Percentiles rank a stretch among this genome's conserved stretches.
phyloP scores from a whole-genome alignment of 2,888 invertebrate genomes.

The Amphiduros pacificus region DNA sequence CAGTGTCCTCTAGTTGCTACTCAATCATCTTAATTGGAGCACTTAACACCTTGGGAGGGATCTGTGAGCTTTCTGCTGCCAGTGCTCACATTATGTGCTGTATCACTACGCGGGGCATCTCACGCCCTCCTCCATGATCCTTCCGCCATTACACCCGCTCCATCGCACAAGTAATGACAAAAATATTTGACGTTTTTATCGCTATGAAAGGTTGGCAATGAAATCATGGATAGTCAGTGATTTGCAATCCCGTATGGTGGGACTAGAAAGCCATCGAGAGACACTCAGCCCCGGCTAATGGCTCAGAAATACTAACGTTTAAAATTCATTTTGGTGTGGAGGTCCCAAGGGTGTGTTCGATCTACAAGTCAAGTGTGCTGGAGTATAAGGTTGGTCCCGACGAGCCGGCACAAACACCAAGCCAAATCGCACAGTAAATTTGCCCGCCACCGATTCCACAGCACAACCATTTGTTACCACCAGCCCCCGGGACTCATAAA shows the following conservation, averaged over 20 bases:
- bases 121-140: neutral
- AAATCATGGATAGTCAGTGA: no score
- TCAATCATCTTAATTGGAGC: neutral
- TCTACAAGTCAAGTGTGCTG: no score
- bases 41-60: neutral
- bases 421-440: no score
- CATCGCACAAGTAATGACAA: conserved; percentile 7
- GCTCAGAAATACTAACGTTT: conserved; percentile 8
- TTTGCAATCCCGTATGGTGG: neutral
- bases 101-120: neutral
- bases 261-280: conserved; percentile 1
- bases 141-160: neutral
- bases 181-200: conserved; percentile 5
- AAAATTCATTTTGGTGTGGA: conserved; percentile 12
- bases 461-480: no score
- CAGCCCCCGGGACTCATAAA: no score
- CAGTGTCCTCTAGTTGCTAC: neutral
- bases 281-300: conserved; percentile 1
- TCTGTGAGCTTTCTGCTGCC: neutral
- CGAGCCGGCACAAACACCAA: no score
- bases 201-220: neutral
- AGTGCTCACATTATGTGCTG: neutral
- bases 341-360: neutral
- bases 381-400: no score
- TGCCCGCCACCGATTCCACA: no score